Conservation (phyloP, 1,140 invertebrate genomes). For the Nasonia vitripennis region DNA sequence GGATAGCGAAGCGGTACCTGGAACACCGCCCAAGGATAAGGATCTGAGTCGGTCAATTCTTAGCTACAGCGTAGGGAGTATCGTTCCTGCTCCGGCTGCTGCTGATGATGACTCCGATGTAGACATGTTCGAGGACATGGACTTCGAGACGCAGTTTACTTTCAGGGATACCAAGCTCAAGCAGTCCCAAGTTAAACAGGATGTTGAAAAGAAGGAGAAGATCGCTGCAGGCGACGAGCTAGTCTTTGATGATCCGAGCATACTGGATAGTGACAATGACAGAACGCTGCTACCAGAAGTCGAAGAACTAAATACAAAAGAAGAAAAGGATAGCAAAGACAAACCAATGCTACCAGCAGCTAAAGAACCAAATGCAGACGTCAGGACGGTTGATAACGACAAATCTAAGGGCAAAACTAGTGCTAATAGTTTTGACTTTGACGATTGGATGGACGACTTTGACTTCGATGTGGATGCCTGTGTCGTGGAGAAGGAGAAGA, state of each 20-base stretch:
- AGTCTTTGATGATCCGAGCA: background rate
- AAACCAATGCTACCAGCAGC: background rate
- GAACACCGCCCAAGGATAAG: background rate
- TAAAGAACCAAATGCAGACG: background rate
- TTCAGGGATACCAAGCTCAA: constrained; percentile 12
- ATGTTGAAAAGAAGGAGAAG: background rate
- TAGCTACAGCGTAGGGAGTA: background rate
- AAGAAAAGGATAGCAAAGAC: background rate
- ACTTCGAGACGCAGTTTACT: constrained; percentile 50
- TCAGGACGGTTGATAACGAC: no score
- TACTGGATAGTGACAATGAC: background rate
- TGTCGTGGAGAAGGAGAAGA: background rate
- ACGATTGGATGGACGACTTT: background rate
- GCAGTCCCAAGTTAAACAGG: background rate
- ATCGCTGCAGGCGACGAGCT: background rate
- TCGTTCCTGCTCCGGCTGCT: background rate
- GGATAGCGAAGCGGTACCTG: background rate
- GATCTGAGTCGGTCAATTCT: background rate
- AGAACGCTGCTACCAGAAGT: background rate
- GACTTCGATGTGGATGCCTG: background rate
- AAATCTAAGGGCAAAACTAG: no score
- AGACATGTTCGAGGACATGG: constrained; percentile 60
- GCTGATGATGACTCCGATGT: constrained; percentile 55
- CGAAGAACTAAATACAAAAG: background rate
- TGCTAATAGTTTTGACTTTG: background rate